Conservation (phyloP, 2,888 invertebrate species). For the Agonopterix subpropinquella region DNA sequence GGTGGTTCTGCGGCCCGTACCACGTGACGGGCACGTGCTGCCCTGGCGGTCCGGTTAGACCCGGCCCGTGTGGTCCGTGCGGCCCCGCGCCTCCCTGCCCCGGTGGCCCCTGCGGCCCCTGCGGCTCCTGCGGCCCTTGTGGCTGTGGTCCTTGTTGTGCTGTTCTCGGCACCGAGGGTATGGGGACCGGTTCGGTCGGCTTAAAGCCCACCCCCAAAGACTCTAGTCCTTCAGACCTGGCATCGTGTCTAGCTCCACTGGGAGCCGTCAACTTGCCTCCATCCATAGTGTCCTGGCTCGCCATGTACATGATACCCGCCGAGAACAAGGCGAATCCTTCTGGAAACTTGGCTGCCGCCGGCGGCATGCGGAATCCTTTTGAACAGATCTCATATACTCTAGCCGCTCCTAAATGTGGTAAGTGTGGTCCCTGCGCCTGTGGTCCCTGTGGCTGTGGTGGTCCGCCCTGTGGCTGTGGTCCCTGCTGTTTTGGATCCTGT, state of each 20-base stretch:
- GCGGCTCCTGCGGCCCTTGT: conserved; percentile 5
- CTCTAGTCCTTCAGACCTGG: conserved; percentile 4
- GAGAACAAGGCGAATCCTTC: not conserved
- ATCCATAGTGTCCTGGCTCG: not conserved
- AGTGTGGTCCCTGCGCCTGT: not conserved
- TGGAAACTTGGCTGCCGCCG: too few species aligned
- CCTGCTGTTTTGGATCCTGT: too few species aligned
- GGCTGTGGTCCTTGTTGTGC: not conserved
- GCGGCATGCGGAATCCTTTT: too few species aligned
- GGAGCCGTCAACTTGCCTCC: not conserved
- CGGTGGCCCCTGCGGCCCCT: conserved; percentile 6
- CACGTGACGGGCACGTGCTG: conserved; percentile 42
- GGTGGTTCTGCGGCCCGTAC: conserved; percentile 61
- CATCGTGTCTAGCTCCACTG: not conserved
- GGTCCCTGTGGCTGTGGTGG: not conserved
- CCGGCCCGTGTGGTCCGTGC: conserved; percentile 4
- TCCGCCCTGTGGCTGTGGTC: not conserved
- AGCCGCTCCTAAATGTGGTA: not conserved
- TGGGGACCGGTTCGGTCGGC: not conserved
- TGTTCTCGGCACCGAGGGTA: not conserved
- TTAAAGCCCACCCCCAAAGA: not conserved
- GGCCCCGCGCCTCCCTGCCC: not conserved
- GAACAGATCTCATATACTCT: not conserved
- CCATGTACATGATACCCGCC: not conserved
- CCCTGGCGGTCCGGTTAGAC: conserved; percentile 18